Conservation (phyloP, 2,888 invertebrate genomes). For the Habrosyne pyritoides region DNA sequence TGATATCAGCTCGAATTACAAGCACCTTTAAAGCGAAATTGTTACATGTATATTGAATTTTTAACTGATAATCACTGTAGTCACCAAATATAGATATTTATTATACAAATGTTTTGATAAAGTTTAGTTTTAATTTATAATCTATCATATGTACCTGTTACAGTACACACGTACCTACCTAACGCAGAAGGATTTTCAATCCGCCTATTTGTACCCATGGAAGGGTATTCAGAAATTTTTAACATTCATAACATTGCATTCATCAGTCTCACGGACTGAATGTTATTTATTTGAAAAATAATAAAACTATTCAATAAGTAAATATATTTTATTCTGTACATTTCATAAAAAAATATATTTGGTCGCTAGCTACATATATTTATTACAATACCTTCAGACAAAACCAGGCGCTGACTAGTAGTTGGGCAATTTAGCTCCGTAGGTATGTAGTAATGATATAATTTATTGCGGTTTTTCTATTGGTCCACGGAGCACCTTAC, state of each 20-base stretch:
- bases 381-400: not conserved
- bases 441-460: too few relatives aligned
- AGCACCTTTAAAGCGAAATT: constrained; percentile 8
- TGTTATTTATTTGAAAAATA: not conserved
- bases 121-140: not conserved
- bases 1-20: not conserved
- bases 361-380: not conserved
- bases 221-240: too few relatives aligned
- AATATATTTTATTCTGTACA: not conserved
- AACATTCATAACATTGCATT: too few relatives aligned
- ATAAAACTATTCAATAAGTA: not conserved
- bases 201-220: too few relatives aligned
- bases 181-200: too few relatives aligned
- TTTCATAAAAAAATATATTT: not conserved
- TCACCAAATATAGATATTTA: not conserved
- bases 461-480: too few relatives aligned
- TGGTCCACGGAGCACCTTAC: too few relatives aligned
- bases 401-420: too few relatives aligned
- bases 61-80: not conserved
- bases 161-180: not conserved
- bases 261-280: too few relatives aligned
- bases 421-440: too few relatives aligned
- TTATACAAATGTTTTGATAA: not conserved
- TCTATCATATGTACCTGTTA: too few relatives aligned
- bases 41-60: constrained; percentile 17